These are phyloP conservation scores for Lampropteryx suffumata DNA, from an alignment of 2,888 invertebrate species.

Conservation along the genomic window DNA sequence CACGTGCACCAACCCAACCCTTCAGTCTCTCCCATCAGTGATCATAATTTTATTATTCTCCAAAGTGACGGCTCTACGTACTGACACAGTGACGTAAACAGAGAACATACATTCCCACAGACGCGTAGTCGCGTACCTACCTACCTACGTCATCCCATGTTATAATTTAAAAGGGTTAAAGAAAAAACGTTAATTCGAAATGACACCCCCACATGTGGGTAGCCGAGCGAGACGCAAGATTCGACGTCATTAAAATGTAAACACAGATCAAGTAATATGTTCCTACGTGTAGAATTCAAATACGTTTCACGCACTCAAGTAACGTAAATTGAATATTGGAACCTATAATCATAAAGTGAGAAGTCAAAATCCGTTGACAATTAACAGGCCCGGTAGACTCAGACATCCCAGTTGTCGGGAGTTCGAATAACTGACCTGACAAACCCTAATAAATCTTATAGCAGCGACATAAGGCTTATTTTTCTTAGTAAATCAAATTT, in stretches of 20 bases:
- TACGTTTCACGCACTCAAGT: no score
- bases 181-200: constrained; percentile 63
- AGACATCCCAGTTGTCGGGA: background rate
- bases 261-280: constrained; percentile 1
- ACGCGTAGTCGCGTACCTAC: no score
- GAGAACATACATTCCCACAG: constrained; percentile 60
- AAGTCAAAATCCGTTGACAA: no score
- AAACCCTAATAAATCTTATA: background rate
- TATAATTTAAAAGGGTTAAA: constrained; percentile 74
- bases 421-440: background rate
- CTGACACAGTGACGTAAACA: constrained; percentile 15
- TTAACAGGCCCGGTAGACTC: background rate
- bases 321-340: background rate
- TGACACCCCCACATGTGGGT: constrained; percentile 57
- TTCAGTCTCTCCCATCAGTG: no score
- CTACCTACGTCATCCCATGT: constrained; percentile 65
- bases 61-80: background rate
- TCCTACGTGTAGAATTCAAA: no score
- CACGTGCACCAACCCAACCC: constrained; percentile 14
- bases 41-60: no score
- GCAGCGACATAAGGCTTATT: background rate
- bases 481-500: background rate
- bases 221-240: constrained; percentile 36
- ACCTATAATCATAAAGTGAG: no score
- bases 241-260: constrained; percentile 51